Evolutionary conservation across 2,113 vertebrate genomes (phyloP), one percentile per base, ranked within the genome.

Genomic region (Fregetta grallaria): DNA sequence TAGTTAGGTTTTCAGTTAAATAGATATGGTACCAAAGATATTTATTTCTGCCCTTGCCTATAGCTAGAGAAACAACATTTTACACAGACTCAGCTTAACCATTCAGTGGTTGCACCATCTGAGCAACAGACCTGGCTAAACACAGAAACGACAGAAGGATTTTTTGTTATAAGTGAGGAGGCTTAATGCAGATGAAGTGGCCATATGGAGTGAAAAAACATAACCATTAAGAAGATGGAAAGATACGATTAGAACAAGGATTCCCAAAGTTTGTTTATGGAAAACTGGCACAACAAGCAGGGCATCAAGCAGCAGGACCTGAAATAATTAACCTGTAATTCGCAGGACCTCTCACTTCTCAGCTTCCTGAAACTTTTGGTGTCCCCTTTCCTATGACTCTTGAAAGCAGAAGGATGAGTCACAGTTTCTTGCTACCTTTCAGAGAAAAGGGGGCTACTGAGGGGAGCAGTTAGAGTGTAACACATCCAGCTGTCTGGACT

Each of bases 181-280:
- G 84, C 74, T 96, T 95, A 94, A 95, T 97, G 96, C 94, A 96
- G 95, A 97, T 95, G 89, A 97, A 97, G 80, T 91, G 95, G 97
- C 94, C 97, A 97, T 97, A 97, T 96, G 95, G 95, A 95, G 91
- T 95, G 92, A 95, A 96, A 96, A 96, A 97, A 86, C 89, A 89
- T 50, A 95, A 66, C 91, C 89, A 95, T 95, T 92, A 95, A 95
- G 96, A 85, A 96, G 91, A 95, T 81, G 84, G 91, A 95, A 92
- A 92, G 77, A 95, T 93, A 95, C 94, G 94, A 96, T 96, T 96
- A 96, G 92, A 92, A 88, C 81, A 93, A 72, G 94, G 94, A 96
- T 96, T 96, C 85, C 96, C 96, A 66, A 97, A 93, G 92, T 97
- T 96, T 97, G 93, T 97, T 95, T 96, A 88, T 86, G 93, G 92